Evolutionary conservation across 2,113 vertebrate species (phyloP).

Genomic region (Leuciscus idus): DNA sequence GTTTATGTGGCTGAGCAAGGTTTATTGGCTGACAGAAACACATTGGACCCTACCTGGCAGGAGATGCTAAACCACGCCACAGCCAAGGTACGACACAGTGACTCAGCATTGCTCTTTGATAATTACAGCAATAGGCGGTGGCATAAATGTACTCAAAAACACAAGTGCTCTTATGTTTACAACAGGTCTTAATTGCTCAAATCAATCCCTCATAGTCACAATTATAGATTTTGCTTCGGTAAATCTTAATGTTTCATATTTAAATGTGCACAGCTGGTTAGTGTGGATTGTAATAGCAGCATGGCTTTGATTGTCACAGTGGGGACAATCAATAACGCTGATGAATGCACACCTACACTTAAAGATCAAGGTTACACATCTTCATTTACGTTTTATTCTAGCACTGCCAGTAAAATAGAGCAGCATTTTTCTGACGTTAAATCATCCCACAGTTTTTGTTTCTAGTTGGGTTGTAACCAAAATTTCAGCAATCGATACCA

Average conservation of each 20-base stretch:
- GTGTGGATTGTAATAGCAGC: conserved; percentile 43
- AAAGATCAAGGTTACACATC: conserved; percentile 55
- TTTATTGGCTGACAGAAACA: conserved; percentile 86
- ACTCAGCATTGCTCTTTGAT: conserved; percentile 26
- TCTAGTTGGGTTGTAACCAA: neutral
- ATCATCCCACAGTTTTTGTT: neutral
- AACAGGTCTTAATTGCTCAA: neutral
- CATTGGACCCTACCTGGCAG: conserved; percentile 92
- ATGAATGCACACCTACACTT: conserved; percentile 48
- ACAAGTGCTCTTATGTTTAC: conserved; percentile 6
- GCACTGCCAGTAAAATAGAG: neutral
- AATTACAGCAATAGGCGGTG: neutral
- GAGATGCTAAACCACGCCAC: conserved; percentile 96
- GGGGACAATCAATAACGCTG: conserved; percentile 54
- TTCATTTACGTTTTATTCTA: conserved; percentile 41
- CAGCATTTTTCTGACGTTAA: neutral
- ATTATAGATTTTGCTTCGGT: neutral
- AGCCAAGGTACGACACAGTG: conserved; percentile 77
- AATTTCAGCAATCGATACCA: neutral
- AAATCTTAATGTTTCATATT: neutral
- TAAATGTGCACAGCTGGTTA: conserved; percentile 37
- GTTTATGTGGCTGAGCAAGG: conserved; percentile 93
- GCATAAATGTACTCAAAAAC: neutral
- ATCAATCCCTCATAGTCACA: neutral
- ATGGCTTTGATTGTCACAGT: conserved; percentile 34